Percentiles rank a stretch among this genome's conserved stretches.
Conservation (phyloP, 2,113 vertebrate genomes). For the Nipponia nippon region DNA sequence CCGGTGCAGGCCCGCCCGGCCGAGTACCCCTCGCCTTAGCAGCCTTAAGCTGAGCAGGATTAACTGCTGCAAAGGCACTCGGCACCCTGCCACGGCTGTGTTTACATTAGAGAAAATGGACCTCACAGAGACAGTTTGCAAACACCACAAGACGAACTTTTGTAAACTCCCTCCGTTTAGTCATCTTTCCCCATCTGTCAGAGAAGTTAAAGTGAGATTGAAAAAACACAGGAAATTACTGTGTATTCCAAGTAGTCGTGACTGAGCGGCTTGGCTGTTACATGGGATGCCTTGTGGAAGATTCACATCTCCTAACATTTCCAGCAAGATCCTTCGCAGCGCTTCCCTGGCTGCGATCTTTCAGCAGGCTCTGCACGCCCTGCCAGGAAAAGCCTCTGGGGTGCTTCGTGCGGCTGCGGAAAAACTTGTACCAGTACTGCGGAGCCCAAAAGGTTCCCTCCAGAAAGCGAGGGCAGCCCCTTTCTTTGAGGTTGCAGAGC, state of each 20-base stretch:
- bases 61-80: conserved; percentile 12
- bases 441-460: background rate
- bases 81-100: conserved; percentile 56
- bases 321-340: conserved; percentile 46
- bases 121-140: conserved; percentile 68
- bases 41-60: conserved; percentile 43
- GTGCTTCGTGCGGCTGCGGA: background rate
- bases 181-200: conserved; percentile 72
- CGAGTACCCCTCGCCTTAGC: background rate
- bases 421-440: background rate
- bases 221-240: conserved; percentile 75
- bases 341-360: conserved; percentile 17
- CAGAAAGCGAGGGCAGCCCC: background rate
- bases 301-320: conserved; percentile 60
- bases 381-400: conserved; percentile 46
- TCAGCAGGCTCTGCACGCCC: background rate
- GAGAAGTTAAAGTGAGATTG: conserved; percentile 67
- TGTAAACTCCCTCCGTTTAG: conserved; percentile 70
- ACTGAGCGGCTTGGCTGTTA: conserved; percentile 70
- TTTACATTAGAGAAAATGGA: conserved; percentile 69
- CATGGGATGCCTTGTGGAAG: conserved; percentile 59
- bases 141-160: conserved; percentile 68
- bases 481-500: background rate
- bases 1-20: background rate
- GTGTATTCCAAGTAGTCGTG: conserved; percentile 73